Evolutionary conservation across 2,888 invertebrate genomes (phyloP).

Genomic region (Autographa gamma): DNA sequence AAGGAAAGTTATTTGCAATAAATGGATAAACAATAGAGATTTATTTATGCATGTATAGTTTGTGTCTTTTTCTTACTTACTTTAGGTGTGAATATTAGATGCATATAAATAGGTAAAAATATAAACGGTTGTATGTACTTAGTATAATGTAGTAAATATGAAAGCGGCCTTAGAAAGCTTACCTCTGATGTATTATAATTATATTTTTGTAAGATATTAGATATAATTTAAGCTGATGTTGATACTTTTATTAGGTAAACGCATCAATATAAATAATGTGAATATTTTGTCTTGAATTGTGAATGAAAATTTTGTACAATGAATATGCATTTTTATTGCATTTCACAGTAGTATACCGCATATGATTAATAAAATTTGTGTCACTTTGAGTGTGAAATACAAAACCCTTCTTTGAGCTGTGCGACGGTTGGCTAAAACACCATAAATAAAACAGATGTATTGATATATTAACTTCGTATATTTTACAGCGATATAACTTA

Average conservation of each 20-base stretch:
- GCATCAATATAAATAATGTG: not conserved
- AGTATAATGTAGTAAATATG: constrained; percentile 21
- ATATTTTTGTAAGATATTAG: constrained; percentile 30
- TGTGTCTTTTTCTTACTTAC: not conserved
- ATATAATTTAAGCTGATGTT: not conserved
- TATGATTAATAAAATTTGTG: no score
- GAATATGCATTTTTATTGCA: not conserved
- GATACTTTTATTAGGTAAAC: not conserved
- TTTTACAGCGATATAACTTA: constrained; percentile 85
- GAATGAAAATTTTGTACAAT: constrained; percentile 3
- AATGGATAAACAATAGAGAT: no score
- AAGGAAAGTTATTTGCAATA: no score
- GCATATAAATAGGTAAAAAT: not conserved
- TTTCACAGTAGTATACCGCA: no score
- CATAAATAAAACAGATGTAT: constrained; percentile 64
- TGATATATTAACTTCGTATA: constrained; percentile 82
- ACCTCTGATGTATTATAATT: constrained; percentile 26
- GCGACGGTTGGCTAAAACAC: not conserved
- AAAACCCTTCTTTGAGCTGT: not conserved
- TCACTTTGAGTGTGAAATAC: not conserved
- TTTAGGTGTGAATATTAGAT: constrained; percentile 9
- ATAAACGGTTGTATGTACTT: constrained; percentile 16
- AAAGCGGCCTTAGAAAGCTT: constrained; percentile 30
- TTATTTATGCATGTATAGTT: not conserved
- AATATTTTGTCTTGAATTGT: not conserved